Conservation (phyloP, 2,797 vertebrate genomes). For the Fratercula arctica region DNA sequence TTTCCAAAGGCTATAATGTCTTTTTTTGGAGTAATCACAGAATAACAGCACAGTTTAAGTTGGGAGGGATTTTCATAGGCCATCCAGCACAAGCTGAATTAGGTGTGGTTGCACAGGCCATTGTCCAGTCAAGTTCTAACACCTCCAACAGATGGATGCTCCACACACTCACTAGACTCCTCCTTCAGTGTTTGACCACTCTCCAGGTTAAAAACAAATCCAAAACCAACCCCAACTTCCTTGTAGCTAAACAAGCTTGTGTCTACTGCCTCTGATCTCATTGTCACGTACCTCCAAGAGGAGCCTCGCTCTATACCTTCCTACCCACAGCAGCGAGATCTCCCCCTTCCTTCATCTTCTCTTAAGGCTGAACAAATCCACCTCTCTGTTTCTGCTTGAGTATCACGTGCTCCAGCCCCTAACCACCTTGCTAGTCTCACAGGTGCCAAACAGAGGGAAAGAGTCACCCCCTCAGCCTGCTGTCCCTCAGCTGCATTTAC, state of each 20-base stretch:
- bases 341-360: neutral
- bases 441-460: neutral
- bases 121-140: neutral
- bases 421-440: neutral
- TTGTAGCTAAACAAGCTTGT: neutral
- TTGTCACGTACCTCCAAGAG: neutral
- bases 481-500: neutral
- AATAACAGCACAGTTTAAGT: neutral
- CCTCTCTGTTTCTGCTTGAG: neutral
- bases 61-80: neutral
- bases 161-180: neutral
- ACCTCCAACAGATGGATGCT: accelerated
- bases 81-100: neutral
- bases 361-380: neutral
- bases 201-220: neutral
- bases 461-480: neutral
- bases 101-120: neutral
- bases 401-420: accelerated
- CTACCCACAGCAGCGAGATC: neutral
- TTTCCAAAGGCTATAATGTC: neutral
- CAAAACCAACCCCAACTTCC: neutral
- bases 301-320: neutral
- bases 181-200: neutral
- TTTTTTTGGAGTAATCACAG: neutral
- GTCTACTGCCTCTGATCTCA: neutral